Evolutionary conservation across 2,888 invertebrate genomes (phyloP).

Genomic region (Hipparchia semele): DNA sequence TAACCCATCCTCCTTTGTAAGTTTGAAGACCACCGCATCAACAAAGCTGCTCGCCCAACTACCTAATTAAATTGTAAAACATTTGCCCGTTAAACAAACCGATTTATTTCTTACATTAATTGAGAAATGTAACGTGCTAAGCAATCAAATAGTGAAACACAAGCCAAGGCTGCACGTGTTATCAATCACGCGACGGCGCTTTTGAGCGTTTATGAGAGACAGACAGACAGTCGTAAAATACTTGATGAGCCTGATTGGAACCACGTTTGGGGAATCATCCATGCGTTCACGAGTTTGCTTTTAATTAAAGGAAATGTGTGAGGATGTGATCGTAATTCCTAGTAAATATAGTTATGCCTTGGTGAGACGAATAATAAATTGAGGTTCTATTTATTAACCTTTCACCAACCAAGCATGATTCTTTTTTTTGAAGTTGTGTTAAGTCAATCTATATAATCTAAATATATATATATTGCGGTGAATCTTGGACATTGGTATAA

Average conservation of each 20-base stretch:
- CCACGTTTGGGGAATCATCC: conserved; percentile 68
- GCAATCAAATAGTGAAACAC: conserved; percentile 35
- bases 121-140: conserved; percentile 3
- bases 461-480: too few species aligned
- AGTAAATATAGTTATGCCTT: conserved; percentile 30
- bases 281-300: conserved; percentile 64
- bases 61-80: not conserved
- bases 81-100: conserved; percentile 6
- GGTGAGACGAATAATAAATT: not conserved
- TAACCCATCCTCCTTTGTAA: too few species aligned
- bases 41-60: too few species aligned
- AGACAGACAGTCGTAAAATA: conserved; percentile 76
- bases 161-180: conserved; percentile 64
- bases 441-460: too few species aligned
- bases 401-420: too few species aligned
- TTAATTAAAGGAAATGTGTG: conserved; percentile 70
- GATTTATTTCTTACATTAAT: conserved; percentile 18
- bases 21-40: too few species aligned
- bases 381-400: not conserved
- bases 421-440: too few species aligned
- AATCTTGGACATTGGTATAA: too few species aligned
- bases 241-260: conserved; percentile 71
- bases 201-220: conserved; percentile 69
- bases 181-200: conserved; percentile 72
- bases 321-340: conserved; percentile 34